Evolutionary conservation across 2,888 invertebrate genomes (phyloP), one percentile per base, ranked within the genome.

Genomic region (Mesodorylaimus sp.): DNA sequence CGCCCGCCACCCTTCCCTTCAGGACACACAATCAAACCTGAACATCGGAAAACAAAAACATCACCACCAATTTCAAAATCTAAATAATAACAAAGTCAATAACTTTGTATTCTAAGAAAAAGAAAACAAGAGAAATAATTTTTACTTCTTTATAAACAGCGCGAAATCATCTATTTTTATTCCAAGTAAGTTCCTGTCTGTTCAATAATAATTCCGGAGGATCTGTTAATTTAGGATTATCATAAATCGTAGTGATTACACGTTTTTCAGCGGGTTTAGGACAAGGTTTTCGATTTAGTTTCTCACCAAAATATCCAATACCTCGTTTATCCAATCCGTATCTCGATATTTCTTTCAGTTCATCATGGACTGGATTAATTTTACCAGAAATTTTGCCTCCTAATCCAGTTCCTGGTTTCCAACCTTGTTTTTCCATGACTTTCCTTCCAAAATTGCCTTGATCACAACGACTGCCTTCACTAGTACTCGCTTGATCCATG

Each of bases 381-480:
- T 67, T 66, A 27, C 72, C 73, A 32, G 57, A 55, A 2, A 59
- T 52, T 36, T 60, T 56, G 37, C 57, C 60, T 1, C 75, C 75
- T 19, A 75, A 60, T 7, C 74, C 73, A 46, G 62, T 54, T 2
- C 75, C 75, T 26, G 72, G 71, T 43, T 58, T 63, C 75, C 75
- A 75, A 2, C 75, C 75, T 47, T 68, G 68, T 25, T 63, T 60
- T 57, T 70, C 68, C 61, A 74, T 53, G 26, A 73, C 57, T 51
- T 27, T 38, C 43, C 24, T 63, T 58, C 73, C 72, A 62, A 71
- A 72, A 39, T 58, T 55, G n/a, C 70, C 70, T 41, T 68, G 65
- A 39, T 39, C 41, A 10, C 16, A 57, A 26, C 61, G 50, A 25
- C 61, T 53, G 16, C 23, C 63, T 50, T 49, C 21, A 57, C 54